Base-by-base conservation (phyloP, 2,797 vertebrate species). In the Margarornis squamiger region DNA sequence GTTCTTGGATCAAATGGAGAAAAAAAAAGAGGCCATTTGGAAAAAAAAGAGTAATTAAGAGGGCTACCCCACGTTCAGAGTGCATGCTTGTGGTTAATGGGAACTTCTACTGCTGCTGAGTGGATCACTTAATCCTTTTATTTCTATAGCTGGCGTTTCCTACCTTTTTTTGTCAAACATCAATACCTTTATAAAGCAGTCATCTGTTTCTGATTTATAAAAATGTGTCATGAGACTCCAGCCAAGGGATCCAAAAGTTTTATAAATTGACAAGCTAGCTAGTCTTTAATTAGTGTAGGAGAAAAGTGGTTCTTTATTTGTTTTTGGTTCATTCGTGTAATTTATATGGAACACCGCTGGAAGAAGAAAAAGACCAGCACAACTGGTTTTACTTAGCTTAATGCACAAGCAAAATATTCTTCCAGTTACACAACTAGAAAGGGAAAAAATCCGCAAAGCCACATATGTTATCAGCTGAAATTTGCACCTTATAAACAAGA, bases 181-280 rank as follows among this genome's bases (percentile, higher is more conserved):
- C 96, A 86, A 78, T 96, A 95, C 83, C 91, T 96, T 95, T 88
- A 58, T 62, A 84, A 92, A 94, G 81, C 59, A 90, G 79, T 94
- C 96, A 95, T 96, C 97, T 98, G 96, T 18, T 97, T 97, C 94
- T 92, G 62, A 85, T 96, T 97, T 96, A 91, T 88, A 73, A 85
- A 88, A 97, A 79, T 93, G 90, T 97, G 92, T 94, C 41, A n/a
- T 71, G 82, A 96, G 92, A 94, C 85, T 91, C 77, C 85, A 93
- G 87, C 88, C 86, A 94, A 92, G 79, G 86, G 91, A 96, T 95
- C 82, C 91, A 87, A 77, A 97, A 88, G 67, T 95, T 97, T 92
- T 84, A 73, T 96, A 95, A 96, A 95, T 90, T 95, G 94, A 95
- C 95, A 95, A 95, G 95, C 87, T 95, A 89, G 91, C 95, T 95